phyloP scores from a whole-genome alignment of 1,140 invertebrate species.

The Diploscapter pachys region DNA sequence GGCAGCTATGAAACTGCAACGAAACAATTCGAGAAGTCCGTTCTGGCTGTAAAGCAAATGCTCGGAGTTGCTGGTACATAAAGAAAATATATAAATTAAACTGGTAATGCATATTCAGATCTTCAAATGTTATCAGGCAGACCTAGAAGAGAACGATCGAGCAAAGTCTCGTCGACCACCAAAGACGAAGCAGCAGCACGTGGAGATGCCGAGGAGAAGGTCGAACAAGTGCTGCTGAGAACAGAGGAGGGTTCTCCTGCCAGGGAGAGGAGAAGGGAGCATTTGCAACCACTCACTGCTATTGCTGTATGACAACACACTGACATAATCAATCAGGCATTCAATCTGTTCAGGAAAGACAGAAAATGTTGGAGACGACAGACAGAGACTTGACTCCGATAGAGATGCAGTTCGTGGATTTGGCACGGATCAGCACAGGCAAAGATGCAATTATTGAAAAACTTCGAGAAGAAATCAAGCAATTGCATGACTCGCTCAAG shows the following conservation, averaged over 20 bases:
- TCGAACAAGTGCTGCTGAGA: slow-evolving; percentile 13
- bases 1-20: slow-evolving; percentile 39
- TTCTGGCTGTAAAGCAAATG: slow-evolving; percentile 39
- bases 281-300: slow-evolving; percentile 15
- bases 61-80: slow-evolving; percentile 18
- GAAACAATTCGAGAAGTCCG: slow-evolving; percentile 41
- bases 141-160: too few relatives aligned
- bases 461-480: slow-evolving; percentile 35
- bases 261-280: slow-evolving; percentile 7
- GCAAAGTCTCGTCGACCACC: too few relatives aligned
- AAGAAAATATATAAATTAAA: slow-evolving; percentile 5
- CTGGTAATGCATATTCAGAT: too few relatives aligned
- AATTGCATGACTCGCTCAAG: slow-evolving; percentile 23
- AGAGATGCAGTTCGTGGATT: slow-evolving; percentile 44
- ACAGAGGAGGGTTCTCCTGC: slow-evolving; percentile 15
- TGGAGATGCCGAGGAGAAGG: neutral
- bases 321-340: slow-evolving; percentile 1
- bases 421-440: slow-evolving; percentile 37
- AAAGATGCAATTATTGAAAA: slow-evolving; percentile 43
- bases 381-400: slow-evolving; percentile 31
- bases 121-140: too few relatives aligned
- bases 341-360: neutral
- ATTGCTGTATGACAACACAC: neutral
- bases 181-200: too few relatives aligned
- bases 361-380: neutral